Evolutionary conservation across 2,888 invertebrate genomes (phyloP).

Genomic region (Halictus ligatus): DNA sequence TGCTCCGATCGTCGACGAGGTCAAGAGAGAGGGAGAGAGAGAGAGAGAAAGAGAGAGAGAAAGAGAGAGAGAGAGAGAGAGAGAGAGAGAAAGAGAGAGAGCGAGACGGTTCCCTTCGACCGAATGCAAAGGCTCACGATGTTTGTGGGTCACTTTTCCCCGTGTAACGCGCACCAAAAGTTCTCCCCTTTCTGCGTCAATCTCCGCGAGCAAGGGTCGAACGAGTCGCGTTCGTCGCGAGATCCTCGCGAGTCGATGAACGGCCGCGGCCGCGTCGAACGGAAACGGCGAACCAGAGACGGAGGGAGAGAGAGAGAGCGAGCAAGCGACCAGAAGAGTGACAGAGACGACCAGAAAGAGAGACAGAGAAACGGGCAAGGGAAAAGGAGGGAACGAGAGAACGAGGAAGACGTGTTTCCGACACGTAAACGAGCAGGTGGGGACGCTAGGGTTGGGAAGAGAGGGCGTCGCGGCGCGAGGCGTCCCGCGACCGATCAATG

Average conservation of each 20-base stretch:
- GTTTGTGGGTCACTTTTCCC: not conserved
- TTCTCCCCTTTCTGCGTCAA: slow-evolving; percentile 9
- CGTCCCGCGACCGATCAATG: slow-evolving; percentile 76
- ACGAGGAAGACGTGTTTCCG: slow-evolving; percentile 69
- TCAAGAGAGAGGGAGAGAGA: not conserved
- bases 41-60: not conserved
- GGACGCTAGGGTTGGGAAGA: slow-evolving; percentile 58
- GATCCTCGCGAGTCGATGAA: slow-evolving; percentile 44
- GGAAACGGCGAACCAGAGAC: slow-evolving; percentile 14
- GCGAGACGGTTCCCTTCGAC: not conserved
- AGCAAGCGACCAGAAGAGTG: not conserved
- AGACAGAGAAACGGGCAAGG: slow-evolving; percentile 28
- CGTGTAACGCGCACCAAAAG: not conserved
- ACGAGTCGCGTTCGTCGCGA: slow-evolving; percentile 28
- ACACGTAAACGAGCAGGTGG: slow-evolving; percentile 67
- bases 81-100: not conserved
- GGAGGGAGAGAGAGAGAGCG: not conserved
- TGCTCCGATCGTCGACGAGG: not conserved
- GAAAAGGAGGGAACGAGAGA: slow-evolving; percentile 51
- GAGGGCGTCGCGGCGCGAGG: slow-evolving; percentile 76
- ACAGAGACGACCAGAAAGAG: slow-evolving; percentile 19
- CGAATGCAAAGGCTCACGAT: not conserved
- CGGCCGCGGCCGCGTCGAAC: slow-evolving; percentile 14
- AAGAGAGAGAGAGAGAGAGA: not conserved
- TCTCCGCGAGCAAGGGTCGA: slow-evolving; percentile 10